Evolutionary conservation across 2,888 invertebrate genomes (phyloP), one percentile per base, ranked within the genome.

Genomic region (Neelides folsomi): DNA sequence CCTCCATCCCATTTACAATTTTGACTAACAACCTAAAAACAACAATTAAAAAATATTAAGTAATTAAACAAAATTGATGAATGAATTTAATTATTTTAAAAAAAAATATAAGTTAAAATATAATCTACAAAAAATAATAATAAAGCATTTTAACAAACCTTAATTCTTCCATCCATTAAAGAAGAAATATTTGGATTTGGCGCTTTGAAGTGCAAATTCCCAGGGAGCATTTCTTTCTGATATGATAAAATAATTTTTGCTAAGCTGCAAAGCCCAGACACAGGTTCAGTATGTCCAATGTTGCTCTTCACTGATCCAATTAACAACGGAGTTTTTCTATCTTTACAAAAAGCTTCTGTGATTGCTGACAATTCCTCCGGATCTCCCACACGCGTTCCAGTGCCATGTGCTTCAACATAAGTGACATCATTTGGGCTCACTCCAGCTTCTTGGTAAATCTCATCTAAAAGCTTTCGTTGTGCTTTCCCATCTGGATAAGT

Each of bases 351-450:
- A 54, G 88, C 77, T 59, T 90, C 86, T 0, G 86, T 83, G 62
- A 95, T 89, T 0, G 92, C 86, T 70, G 93, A 92, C 2, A 93
- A 82, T 74, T 98, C 97, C 69, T 94, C 88, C 1, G 95, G 95
- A 74, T 97, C 97, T 9, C 97, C 93, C 40, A 83, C 85, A 76
- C 93, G 93, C 12, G 97, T 98, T 51, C 97, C 97, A 19, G 97
- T 97, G 50, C 97, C 97, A 72, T 97, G 97, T 45, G 94, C 93
- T 73, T 97, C 97, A 2, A 98, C 83, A 71, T 94, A 97, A 4
- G 73, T 76, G 0, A 97, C 86, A 52, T 86, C 82, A 47, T 74
- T 70, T 6, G 95, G 94, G 65, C 83, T 79, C 49, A 97, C 70
- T 1, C 81, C 79, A 34, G 79, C 80, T 57, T 73, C 72, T 9